Evolutionary conservation across 2,797 vertebrate genomes (phyloP), one percentile per base, ranked within the genome.

Genomic region (Danionella dracula): DNA sequence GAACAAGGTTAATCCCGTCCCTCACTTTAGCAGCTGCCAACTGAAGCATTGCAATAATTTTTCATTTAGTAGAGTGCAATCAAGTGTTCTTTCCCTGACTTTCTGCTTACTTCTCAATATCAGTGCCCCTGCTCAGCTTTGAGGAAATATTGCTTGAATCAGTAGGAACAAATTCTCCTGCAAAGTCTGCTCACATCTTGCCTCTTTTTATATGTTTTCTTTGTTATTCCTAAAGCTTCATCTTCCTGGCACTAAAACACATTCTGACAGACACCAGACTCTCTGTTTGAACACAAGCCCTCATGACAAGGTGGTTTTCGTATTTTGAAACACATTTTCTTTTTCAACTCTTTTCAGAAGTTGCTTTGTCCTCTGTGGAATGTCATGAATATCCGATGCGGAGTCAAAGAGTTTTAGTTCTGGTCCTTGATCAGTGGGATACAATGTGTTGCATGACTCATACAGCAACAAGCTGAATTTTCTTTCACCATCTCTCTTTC

Each of bases 401-500:
- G 37, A 67, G 63, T 64, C 37, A 8, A 21, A 66, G 23, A 53
- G 50, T 29, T 66, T 65, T 68, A 9, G 29, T 66, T 66, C 58
- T 54, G 53, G 70, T 58, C 46, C 8, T 5, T 70, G 62, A 67
- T 73, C 66, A 63, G 27, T 58, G 27, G 21, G 70, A 67, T 48
- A 69, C 57, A 63, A 21, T 64, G 53, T 54, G 57, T 35, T 21
- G 35, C 44, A 48, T 72, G 70, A 69, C 46, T 68, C 73, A 61
- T 23, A 17, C 48, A 32, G 48, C 73, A 71, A 56, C 55, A 50
- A 65, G 65, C 40, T 49, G 55, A 44, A 5, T 68, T 66, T 45
- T 48, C 41, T n/a, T 49, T n/a, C n/a, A n/a, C n/a, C n/a, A n/a
- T n/a, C n/a, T n/a, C 65, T 68, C 67, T 17, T 56, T 61, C 64